Percentiles rank a stretch among this genome's conserved stretches.
These are phyloP conservation scores for Nephotettix cincticeps DNA, from an alignment of 1,140 invertebrate genomes.

Conservation along the genomic window DNA sequence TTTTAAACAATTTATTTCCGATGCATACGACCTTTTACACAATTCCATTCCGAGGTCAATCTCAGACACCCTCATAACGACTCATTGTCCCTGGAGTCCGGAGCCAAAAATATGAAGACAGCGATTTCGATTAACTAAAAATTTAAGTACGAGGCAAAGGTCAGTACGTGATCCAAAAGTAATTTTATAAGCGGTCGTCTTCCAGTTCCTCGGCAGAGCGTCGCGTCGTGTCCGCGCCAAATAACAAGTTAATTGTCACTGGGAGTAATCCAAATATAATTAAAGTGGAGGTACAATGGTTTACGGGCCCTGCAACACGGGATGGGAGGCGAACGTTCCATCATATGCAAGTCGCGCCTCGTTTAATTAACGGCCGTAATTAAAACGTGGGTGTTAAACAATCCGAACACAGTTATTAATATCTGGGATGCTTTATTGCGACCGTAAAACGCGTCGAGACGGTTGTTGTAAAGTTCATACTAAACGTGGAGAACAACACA, in stretches of 20 bases:
- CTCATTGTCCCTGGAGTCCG: neutral
- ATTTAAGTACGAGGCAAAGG: neutral
- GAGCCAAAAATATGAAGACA: neutral
- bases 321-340: neutral
- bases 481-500: too few relatives aligned
- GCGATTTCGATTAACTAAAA: neutral
- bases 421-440: too few relatives aligned
- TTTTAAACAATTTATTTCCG: too few relatives aligned
- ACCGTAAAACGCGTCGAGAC: too few relatives aligned
- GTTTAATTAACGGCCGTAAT: too few relatives aligned
- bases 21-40: too few relatives aligned
- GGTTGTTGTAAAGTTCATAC: too few relatives aligned
- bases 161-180: slow-evolving; percentile 3
- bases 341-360: too few relatives aligned
- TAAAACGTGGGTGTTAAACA: too few relatives aligned
- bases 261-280: slow-evolving; percentile 15
- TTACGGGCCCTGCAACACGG: neutral
- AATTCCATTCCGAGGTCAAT: too few relatives aligned
- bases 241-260: slow-evolving; percentile 19
- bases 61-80: too few relatives aligned
- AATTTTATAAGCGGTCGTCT: neutral
- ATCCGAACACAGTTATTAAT: too few relatives aligned
- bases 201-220: neutral
- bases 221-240: slow-evolving; percentile 5
- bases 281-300: neutral